Percentiles rank a stretch among this genome's conserved stretches.
Conservation (phyloP, 2,113 vertebrate species). For the Trematocara marginatum region DNA sequence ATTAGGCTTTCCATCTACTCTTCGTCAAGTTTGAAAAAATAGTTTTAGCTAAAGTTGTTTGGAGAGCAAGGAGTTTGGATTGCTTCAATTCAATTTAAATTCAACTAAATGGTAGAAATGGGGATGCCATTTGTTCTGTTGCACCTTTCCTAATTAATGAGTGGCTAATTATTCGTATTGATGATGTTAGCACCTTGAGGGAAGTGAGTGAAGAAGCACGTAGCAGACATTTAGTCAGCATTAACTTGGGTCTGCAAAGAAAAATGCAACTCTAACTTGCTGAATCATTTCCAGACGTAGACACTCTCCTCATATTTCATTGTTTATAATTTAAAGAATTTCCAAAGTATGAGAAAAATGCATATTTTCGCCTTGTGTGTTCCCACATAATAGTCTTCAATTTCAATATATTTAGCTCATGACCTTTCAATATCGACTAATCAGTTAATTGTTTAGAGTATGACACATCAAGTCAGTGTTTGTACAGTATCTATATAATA, state of each 20-base stretch:
- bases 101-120: not conserved
- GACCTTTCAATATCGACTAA: not conserved
- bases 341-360: not conserved
- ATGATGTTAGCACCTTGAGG: not conserved
- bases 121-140: not conserved
- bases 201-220: not conserved
- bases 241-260: not conserved
- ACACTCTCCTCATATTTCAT: not conserved
- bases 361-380: rapidly evolving
- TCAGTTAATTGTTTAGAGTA: not conserved
- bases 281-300: not conserved
- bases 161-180: not conserved
- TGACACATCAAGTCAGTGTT: not conserved
- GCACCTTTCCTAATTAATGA: not conserved
- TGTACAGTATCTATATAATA: not conserved
- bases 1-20: not conserved
- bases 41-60: not conserved
- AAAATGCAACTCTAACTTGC: not conserved
- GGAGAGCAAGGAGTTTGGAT: rapidly evolving
- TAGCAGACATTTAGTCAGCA: not conserved
- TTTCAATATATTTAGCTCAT: not conserved
- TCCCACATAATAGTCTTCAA: not conserved
- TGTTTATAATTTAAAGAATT: not conserved
- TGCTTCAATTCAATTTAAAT: not conserved
- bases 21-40: not conserved